Evolutionary conservation across 2,797 vertebrate species (phyloP).

Genomic region (Geotria australis): DNA sequence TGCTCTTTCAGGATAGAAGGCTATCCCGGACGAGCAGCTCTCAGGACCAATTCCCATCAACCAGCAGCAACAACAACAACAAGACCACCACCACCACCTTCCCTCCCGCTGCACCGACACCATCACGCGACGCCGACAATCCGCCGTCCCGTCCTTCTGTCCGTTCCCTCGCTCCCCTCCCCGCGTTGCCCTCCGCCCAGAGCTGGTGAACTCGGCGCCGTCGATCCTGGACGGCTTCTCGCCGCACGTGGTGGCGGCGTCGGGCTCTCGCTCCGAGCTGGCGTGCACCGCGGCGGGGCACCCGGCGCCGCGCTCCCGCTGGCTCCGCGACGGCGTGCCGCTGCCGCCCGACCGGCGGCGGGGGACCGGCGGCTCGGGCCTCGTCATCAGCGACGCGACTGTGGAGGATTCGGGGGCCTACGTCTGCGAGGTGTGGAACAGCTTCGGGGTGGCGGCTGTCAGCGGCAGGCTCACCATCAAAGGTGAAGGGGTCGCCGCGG

Average conservation of each 20-base stretch:
- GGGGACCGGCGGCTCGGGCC: slow-evolving; percentile 46
- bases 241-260: slow-evolving; percentile 52
- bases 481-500: slow-evolving; percentile 31
- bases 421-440: slow-evolving; percentile 93
- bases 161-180: too few species aligned
- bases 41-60: too few species aligned
- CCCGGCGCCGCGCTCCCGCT: slow-evolving; percentile 71
- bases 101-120: background rate
- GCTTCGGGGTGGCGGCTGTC: slow-evolving; percentile 69
- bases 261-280: slow-evolving; percentile 64
- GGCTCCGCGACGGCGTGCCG: slow-evolving; percentile 85
- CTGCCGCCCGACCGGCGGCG: slow-evolving; percentile 68
- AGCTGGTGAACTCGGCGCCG: slow-evolving; percentile 76
- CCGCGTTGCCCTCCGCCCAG: slow-evolving; percentile 10
- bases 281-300: slow-evolving; percentile 88
- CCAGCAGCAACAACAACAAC: too few species aligned
- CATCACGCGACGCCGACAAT: background rate
- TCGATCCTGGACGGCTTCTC: slow-evolving; percentile 86
- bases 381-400: slow-evolving; percentile 53
- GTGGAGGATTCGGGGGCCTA: slow-evolving; percentile 67
- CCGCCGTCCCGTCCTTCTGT: background rate
- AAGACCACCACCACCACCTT: too few species aligned
- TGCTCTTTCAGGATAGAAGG: too few species aligned
- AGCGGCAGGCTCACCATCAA: slow-evolving; percentile 58
- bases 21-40: too few species aligned